Evolutionary conservation across 2,888 invertebrate genomes (phyloP).

Genomic region (Leucania comma): DNA sequence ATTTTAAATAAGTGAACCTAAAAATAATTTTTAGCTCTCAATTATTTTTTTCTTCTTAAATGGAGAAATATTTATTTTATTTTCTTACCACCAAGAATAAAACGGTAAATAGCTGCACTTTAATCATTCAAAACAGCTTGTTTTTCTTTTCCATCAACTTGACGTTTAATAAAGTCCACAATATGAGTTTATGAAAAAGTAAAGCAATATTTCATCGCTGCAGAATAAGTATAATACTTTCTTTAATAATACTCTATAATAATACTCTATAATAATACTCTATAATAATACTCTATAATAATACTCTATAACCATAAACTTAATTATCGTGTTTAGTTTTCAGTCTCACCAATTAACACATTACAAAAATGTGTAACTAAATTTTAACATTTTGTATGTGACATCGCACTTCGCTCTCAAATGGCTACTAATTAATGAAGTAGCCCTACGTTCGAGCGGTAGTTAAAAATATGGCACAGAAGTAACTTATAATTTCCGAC

Average conservation of each 20-base stretch:
- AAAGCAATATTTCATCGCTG: conserved; percentile 10
- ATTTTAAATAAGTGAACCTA: too few relatives aligned
- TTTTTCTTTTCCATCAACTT: conserved; percentile 38
- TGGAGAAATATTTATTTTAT: background rate
- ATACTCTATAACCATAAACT: background rate
- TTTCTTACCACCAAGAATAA: background rate
- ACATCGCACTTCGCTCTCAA: conserved; percentile 8
- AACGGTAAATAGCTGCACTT: conserved; percentile 18
- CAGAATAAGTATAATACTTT: background rate
- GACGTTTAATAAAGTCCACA: conserved; percentile 43
- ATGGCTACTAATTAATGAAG: conserved; percentile 28
- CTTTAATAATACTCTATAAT: conserved; percentile 5
- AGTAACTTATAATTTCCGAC: background rate
- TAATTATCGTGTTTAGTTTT: background rate
- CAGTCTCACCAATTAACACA: background rate
- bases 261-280: background rate
- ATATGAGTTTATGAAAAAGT: conserved; percentile 15
- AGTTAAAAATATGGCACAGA: conserved; percentile 17
- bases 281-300: background rate
- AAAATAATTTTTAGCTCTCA: background rate
- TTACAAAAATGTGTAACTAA: background rate
- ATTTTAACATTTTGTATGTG: conserved; percentile 13
- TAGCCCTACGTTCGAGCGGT: conserved; percentile 3
- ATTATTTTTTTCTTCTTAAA: too few relatives aligned
- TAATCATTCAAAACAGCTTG: conserved; percentile 37